These are phyloP conservation scores for Oncopodura yosiiana DNA, from an alignment of 1,140 invertebrate species.

Conservation along the genomic window DNA sequence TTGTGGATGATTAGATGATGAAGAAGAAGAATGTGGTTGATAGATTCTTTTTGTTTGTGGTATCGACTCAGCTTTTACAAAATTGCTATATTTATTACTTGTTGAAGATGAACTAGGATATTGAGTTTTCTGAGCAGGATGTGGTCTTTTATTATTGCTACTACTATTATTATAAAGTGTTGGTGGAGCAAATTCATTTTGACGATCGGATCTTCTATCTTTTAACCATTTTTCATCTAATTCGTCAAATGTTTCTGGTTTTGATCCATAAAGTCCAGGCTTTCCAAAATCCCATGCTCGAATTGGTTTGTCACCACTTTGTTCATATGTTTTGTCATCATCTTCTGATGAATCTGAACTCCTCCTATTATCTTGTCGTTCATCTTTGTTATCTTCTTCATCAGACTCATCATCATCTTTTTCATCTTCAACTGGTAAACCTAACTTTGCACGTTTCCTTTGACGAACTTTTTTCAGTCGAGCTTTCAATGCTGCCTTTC, in stretches of 20 bases:
- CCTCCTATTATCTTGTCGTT: conserved; percentile 6
- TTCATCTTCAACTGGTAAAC: conserved; percentile 49
- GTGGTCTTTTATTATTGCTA: conserved; percentile 1
- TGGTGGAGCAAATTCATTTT: conserved; percentile 39
- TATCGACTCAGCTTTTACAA: not conserved
- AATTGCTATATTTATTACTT: conserved; percentile 1
- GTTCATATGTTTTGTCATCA: no score
- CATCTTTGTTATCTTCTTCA: conserved; percentile 12
- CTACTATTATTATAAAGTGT: conserved; percentile 17
- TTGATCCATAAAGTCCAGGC: conserved; percentile 33
- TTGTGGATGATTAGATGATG: conserved; percentile 8
- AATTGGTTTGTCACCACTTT: conserved; percentile 28
- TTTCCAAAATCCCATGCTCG: conserved; percentile 40
- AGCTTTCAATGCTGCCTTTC: conserved; percentile 59
- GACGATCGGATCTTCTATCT: conserved; percentile 36
- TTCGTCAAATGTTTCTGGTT: conserved; percentile 33
- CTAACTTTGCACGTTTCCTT: conserved; percentile 61
- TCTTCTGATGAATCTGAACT: not conserved
- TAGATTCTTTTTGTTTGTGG: not conserved
- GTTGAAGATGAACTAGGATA: not conserved
- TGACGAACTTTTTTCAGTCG: conserved; percentile 66
- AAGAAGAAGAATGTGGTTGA: not conserved
- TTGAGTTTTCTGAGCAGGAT: not conserved
- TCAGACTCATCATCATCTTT: conserved; percentile 25
- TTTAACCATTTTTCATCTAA: conserved; percentile 38